phyloP scores from a whole-genome alignment of 1,140 invertebrate genomes.

The Drosophila persimilis region DNA sequence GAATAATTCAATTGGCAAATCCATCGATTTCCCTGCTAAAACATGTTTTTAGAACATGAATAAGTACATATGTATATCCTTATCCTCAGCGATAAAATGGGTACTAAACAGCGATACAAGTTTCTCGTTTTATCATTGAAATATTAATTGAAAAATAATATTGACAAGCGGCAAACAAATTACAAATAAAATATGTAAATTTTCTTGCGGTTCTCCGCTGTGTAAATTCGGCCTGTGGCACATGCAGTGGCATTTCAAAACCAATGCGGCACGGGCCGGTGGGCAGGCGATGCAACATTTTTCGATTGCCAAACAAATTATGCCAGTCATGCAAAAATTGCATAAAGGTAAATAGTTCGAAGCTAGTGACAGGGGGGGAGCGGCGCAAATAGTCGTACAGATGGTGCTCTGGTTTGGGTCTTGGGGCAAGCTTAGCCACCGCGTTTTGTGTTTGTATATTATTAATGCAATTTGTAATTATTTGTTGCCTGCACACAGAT shows the following conservation, averaged over 20 bases:
- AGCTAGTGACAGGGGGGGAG: neutral
- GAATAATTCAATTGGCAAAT: too few species aligned
- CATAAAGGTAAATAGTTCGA: conserved; percentile 34
- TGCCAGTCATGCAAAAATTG: conserved; percentile 41
- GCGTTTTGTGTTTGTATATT: conserved; percentile 48
- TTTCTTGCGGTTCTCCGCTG: conserved; percentile 18
- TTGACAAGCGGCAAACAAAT: conserved; percentile 65
- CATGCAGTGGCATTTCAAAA: neutral
- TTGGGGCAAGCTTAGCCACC: conserved; percentile 9
- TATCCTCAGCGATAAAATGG: too few species aligned
- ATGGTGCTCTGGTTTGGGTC: neutral
- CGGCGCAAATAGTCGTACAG: too few species aligned
- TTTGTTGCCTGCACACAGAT: conserved; percentile 38
- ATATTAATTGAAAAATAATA: conserved; percentile 79
- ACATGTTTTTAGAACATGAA: too few species aligned
- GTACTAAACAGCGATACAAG: neutral
- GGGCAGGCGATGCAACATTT: conserved; percentile 22
- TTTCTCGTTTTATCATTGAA: conserved; percentile 43
- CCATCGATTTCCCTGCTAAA: too few species aligned
- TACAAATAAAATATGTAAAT: conserved; percentile 66
- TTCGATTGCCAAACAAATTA: conserved; percentile 31
- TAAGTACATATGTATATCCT: too few species aligned
- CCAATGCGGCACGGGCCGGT: neutral
- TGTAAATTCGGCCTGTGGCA: conserved; percentile 18
- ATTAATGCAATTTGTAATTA: conserved; percentile 69